phyloP scores from a whole-genome alignment of 2,888 invertebrate genomes.

The Tetanocera ferruginea region DNA sequence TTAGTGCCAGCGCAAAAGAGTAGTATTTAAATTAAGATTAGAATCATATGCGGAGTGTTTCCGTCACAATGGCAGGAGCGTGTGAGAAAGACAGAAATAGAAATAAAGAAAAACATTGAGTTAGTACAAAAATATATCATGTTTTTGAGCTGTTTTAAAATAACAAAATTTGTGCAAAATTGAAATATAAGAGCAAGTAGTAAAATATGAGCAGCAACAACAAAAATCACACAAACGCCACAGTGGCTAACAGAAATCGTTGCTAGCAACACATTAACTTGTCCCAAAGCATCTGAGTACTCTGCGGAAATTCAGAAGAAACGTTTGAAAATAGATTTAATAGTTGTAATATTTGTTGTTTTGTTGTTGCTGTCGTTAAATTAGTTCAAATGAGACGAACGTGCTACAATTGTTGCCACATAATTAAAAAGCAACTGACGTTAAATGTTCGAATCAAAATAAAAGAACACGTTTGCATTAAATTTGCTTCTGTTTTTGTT shows the following conservation, averaged over 20 bases:
- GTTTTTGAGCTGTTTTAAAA: neutral
- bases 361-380: conserved; percentile 6
- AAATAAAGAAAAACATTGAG: neutral
- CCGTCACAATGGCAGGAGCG: neutral
- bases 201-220: neutral
- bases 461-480: conserved; percentile 30
- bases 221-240: neutral
- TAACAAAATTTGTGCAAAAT: neutral
- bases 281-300: neutral
- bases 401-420: conserved; percentile 19
- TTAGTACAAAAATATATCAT: neutral
- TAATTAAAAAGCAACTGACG: conserved; percentile 24
- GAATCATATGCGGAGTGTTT: neutral
- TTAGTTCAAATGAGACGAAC: conserved; percentile 31
- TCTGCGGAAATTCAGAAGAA: neutral
- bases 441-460: neutral
- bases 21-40: neutral
- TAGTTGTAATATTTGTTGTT: conserved; percentile 1
- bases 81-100: neutral
- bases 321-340: conserved; percentile 27
- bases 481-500: neutral
- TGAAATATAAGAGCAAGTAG: conserved; percentile 1
- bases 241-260: neutral
- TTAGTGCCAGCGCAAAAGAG: conserved; percentile 23
- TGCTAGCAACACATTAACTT: neutral